Evolutionary conservation across 2,888 invertebrate species (phyloP), one percentile per base, ranked within the genome.

Genomic region (Drosophila borborema): DNA sequence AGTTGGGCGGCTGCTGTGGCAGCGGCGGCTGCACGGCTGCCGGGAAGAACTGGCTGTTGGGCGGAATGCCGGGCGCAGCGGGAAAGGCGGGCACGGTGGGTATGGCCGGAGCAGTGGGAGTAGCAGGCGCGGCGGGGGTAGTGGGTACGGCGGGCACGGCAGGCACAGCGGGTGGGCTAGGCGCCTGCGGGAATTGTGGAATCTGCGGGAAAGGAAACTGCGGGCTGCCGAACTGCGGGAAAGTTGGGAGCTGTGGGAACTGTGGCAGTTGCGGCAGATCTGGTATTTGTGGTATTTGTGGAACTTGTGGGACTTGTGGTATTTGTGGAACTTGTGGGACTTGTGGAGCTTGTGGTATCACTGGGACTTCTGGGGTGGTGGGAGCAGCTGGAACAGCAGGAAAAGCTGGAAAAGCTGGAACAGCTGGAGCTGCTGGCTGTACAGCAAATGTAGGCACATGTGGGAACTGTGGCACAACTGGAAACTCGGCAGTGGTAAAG

Each of bases 1-100:
- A 92, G 1, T 81, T 80, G 6, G 91, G 90, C 16, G 90, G 89
- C 54, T 90, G 89, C 62, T 91, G 91, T 0, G 91, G 82, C 23
- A 91, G 72, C 4, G 90, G 87, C 1, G 91, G 91, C 28, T 92
- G 91, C 5, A 90, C 86, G 2, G 88, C 81, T 4, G 87, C 76
- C 0, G 91, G 90, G 43, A 89, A 86, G 77, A 89, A 75, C 46
- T 82, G 83, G 20, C 51, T 77, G 58, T 58, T 88, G 65, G 53
- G 81, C 51, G 58, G 79, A 58, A 16, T 72, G 62, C 16, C 79
- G 46, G 40, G 80, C 56, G 38, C 51, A 4, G 43, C 51, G 9
- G 72, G 73, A 28, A 54, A 36, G 36, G 71, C 28, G 45, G 70
- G 59, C 20, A 18, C 48, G 1, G 78, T 28, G 18, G 75, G 74